These are phyloP conservation scores for Drosophila saltans DNA, from an alignment of 1,140 invertebrate species.

Conservation along the genomic window DNA sequence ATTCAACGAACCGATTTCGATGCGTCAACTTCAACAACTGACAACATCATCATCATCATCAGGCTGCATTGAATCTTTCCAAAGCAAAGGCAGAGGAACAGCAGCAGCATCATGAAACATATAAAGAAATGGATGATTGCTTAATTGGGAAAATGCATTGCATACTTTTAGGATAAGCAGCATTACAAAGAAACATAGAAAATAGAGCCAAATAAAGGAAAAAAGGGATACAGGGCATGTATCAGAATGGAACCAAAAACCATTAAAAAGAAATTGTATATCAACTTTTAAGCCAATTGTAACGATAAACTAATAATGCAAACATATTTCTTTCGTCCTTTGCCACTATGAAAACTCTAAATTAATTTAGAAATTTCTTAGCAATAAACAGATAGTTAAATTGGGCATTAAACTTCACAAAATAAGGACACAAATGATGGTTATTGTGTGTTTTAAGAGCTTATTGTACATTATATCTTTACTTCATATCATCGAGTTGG, in stretches of 20 bases:
- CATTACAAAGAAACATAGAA: background rate
- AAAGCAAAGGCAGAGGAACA: background rate
- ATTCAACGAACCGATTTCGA: slow-evolving; percentile 15
- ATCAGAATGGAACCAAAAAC: background rate
- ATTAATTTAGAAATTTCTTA: background rate
- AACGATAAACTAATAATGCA: background rate
- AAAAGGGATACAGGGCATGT: no score
- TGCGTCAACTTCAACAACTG: slow-evolving; percentile 18
- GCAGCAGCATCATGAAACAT: slow-evolving; percentile 1
- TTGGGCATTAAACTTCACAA: no score
- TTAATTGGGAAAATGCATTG: slow-evolving; percentile 21
- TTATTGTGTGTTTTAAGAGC: no score
- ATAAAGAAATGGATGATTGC: slow-evolving; percentile 17
- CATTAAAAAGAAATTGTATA: background rate
- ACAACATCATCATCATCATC: slow-evolving; percentile 12
- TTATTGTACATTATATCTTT: no score
- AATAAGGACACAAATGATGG: no score
- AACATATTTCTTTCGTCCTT: no score
- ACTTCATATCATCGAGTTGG: no score
- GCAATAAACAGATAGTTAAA: no score
- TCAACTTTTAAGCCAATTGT: slow-evolving; percentile 4
- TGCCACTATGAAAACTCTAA: background rate
- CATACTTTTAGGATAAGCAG: slow-evolving; percentile 5
- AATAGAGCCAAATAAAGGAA: no score
- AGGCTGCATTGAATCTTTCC: background rate